Base-by-base conservation (phyloP, 1,140 invertebrate species). In the Atta texana region DNA sequence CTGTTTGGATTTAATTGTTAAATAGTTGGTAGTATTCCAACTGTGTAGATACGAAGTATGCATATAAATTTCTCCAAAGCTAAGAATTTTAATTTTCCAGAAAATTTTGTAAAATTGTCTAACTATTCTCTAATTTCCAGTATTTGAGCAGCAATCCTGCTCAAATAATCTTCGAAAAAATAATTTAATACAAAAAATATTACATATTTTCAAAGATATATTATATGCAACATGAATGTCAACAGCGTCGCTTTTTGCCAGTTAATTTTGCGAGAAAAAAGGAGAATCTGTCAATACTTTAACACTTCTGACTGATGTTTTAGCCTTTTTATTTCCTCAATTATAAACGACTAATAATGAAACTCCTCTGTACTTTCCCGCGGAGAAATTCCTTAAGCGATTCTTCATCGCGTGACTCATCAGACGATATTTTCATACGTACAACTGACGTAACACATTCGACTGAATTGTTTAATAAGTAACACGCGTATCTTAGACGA, bases 391-490 rank as follows among this genome's bases (percentile, higher is more conserved):
- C 88, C 78, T 77, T 57, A 78, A 39, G 71, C 53, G 66, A 53
- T 8, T 51, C 34, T 68, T 68, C 51, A 51, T 61, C 66, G 75
- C 88, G 89, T 90, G 88, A 90, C 68, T 89, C 88, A 90, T 87
- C 80, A 18, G 21, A 21, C n/a, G 75, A 24, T 90, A 89, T 90
- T 89, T 90, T 89, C 86, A 89, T 89, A 78, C 63, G 18, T 66
- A 68, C 39, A 78, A 87, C 78, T 91, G 89, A 88, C 80, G 89
- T 89, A 90, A 90, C 61, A 78, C 55, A 51, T 74, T 34, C 68
- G 68, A 55, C 34, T 87, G 55, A 3, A 74, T 51, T 55, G n/a
- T 68, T 84, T 89, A 89, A 89, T 84, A 89, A 89, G 39, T 84
- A 64, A 71, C 55, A 84, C 61, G 39, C 44, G 53, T 66, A 31